Evolutionary conservation across 2,888 invertebrate genomes (phyloP), one percentile per base, ranked within the genome.

Genomic region (Anagyrus pseudococci): DNA sequence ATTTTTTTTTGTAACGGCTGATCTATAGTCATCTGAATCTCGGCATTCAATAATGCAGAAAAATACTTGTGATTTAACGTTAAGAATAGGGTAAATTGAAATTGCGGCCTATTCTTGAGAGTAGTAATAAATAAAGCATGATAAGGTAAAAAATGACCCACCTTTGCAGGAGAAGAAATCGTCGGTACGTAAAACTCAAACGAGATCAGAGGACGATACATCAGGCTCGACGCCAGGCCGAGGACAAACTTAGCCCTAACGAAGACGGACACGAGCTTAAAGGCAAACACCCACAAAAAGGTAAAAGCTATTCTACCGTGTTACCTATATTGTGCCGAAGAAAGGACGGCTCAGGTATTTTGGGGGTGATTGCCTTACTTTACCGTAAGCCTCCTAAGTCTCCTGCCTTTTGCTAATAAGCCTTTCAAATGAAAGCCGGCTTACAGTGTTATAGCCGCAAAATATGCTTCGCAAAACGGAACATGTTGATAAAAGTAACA

Each of bases 291-390:
- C 33, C 33, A 13, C 33, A 15, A 37, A 37, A 37, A 37, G 33
- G 13, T 37, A 10, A 37, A 37, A 37, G 33, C 33, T 37, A n/a
- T 37, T 37, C 33, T 37, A 10, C 10, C 19, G 15, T 44, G 44
- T 6, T 20, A 20, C 13, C 7, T 44, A 19, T 20, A 44, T 44
- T 20, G 22, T 48, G 48, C 48, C 26, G 10, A 25, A 17, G 26
- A 48, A 48, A 26, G n/a, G 48, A 25, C 48, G 15, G 49, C 25
- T 48, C 15, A 25, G 26, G 25, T 26, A 48, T 25, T 25, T 26
- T 15, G 8, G 25, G 19, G 26, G 26, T 66, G 60, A 63, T 52
- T 37, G 33, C 33, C 33, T 37, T 37, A 37, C 33, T 37, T 37
- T 37, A 15, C 33, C 33, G 8, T 63, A 29, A 59, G 33, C 15